A percentile compares a stretch with the other conserved stretches of the same genome.
phyloP scores from a whole-genome alignment of 2,888 invertebrate genomes.

The Emmelina monodactyla region DNA sequence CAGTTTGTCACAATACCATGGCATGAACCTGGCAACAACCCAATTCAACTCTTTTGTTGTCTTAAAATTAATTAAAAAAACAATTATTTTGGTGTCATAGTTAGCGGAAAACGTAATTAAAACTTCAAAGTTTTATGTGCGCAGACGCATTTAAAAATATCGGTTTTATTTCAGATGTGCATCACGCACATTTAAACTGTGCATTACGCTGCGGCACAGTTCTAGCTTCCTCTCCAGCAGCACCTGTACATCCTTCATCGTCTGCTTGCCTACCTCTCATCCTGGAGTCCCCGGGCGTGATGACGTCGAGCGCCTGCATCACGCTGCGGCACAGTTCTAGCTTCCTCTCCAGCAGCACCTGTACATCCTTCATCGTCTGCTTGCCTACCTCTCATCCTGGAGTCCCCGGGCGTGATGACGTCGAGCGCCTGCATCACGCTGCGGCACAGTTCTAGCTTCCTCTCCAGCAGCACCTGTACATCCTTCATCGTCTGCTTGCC shows the following conservation, averaged over 20 bases:
- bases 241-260: no score
- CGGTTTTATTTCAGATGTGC: no score
- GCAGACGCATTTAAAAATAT: no score
- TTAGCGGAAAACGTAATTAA: no score
- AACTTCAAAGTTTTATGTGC: no score
- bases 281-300: constrained; percentile 80
- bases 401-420: constrained; percentile 78
- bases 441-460: constrained; percentile 78
- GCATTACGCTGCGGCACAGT: constrained; percentile 73
- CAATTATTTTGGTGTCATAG: no score
- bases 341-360: constrained; percentile 77
- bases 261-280: constrained; percentile 72
- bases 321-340: constrained; percentile 75
- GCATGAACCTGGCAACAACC: no score
- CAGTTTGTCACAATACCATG: no score
- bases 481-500: no score
- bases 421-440: constrained; percentile 73
- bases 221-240: constrained; percentile 78
- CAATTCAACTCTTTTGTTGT: no score
- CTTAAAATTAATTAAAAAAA: no score
- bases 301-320: constrained; percentile 71
- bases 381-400: constrained; percentile 72
- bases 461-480: constrained; percentile 74
- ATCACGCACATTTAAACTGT: constrained; percentile 74
- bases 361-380: no score